Evolutionary conservation across 1,140 invertebrate genomes (phyloP).

Genomic region (Gonatopus flavifemur): DNA sequence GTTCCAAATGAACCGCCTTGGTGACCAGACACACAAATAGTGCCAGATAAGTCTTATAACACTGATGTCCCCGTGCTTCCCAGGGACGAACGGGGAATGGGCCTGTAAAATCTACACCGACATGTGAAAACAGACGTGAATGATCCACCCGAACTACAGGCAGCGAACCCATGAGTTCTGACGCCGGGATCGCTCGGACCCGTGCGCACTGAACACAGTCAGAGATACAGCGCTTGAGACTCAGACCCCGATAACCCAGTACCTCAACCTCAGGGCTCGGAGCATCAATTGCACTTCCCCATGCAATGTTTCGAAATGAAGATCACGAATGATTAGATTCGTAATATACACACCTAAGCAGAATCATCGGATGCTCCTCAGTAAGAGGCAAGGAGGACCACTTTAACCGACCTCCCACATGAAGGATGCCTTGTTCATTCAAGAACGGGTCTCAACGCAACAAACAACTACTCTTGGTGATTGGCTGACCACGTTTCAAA

Average conservation of each 20-base stretch:
- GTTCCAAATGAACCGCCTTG: no score
- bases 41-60: no score
- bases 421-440: neutral
- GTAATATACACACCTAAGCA: neutral
- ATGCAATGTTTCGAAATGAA: no score
- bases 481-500: no score
- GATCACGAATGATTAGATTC: neutral
- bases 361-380: neutral
- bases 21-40: no score
- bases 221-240: neutral
- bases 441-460: neutral
- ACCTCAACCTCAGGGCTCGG: neutral
- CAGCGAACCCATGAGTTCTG: neutral
- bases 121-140: no score
- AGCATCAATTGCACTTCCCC: neutral
- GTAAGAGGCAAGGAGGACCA: neutral
- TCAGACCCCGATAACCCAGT: no score
- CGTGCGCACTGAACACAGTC: neutral
- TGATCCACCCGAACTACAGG: neutral
- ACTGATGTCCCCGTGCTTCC: no score
- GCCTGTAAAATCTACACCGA: no score
- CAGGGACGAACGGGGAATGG: no score
- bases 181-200: neutral
- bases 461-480: neutral
- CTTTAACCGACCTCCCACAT: neutral